Conservation (phyloP, 2,113 vertebrate genomes). For the Hypomesus transpacificus region DNA sequence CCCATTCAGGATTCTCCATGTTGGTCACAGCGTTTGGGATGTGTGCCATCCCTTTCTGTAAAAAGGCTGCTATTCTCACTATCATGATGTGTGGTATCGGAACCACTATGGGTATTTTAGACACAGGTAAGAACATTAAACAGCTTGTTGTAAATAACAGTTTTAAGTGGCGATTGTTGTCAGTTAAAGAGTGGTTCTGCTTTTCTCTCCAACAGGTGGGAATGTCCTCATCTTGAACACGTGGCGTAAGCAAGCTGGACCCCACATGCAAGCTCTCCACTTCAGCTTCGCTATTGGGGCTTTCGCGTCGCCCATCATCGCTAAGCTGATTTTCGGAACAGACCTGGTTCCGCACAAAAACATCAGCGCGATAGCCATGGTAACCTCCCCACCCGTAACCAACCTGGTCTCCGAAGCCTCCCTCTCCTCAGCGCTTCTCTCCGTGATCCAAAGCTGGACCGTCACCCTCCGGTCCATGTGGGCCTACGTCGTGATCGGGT, state of each 20-base stretch:
- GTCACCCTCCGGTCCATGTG: conserved; percentile 68
- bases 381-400: neutral
- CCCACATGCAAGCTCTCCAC: conserved; percentile 92
- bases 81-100: conserved; percentile 81
- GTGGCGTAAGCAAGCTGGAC: conserved; percentile 81
- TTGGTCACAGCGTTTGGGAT: conserved; percentile 79
- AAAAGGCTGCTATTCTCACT: conserved; percentile 73
- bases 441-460: neutral
- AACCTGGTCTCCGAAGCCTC: neutral
- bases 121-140: conserved; percentile 78
- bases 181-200: neutral
- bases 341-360: conserved; percentile 17
- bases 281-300: conserved; percentile 91
- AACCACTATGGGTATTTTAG: conserved; percentile 82
- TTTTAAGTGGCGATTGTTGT: neutral
- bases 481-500: conserved; percentile 82
- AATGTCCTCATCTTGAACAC: conserved; percentile 84
- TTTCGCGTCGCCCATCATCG: conserved; percentile 83
- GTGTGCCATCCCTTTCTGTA: conserved; percentile 84
- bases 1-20: conserved; percentile 68
- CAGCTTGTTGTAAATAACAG: neutral
- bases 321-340: conserved; percentile 77
- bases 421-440: neutral
- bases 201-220: conserved; percentile 71
- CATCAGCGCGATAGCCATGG: neutral